Evolutionary conservation across 1,140 invertebrate genomes (phyloP), one percentile per base, ranked within the genome.

Genomic region (Phenacoccus solenopsis): DNA sequence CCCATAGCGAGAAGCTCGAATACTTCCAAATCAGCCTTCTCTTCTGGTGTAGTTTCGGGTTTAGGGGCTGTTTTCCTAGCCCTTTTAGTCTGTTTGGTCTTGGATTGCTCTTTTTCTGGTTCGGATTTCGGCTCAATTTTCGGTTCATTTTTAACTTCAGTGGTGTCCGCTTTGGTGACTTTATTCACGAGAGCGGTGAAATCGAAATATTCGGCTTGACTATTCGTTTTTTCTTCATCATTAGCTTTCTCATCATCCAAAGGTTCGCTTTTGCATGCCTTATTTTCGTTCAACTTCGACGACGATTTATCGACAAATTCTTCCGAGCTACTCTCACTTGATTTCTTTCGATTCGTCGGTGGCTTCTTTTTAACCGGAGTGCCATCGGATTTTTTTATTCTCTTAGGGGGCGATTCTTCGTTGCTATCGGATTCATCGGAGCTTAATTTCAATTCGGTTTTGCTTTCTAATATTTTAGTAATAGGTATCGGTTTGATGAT

Each of bases 151-250:
- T 5, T 3, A 24, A 20, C 10, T 16, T 59, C 20, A 9, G 21
- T 9, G 20, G 2, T 25, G 25, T 3, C 25, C 22, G 59, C 59
- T 64, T 64, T 27, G 32, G 32, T 38, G 9, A 64, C 59, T 64
- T 64, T 24, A 64, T 24, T 25, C 1, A 64, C 59, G 13, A 64
- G 25, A 10, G 59, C 21, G 9, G 59, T 27, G 21, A 64, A 64
- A 24, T 64, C 59, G 25, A 64, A 64, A 64, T 64, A 64, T 25
- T 64, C 59, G 25, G 59, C 22, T 64, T 24, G 59, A 22, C 21
- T 22, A 7, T 5, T 5, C 20, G 22, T 16, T 20, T 24, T 64
- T 24, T 59, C 56, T 24, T 25, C 21, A 16, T 64, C 59, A 9
- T 25, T 64, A 9, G 20, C 20, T 24, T 64, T 16, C 4, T 20